Conservation (phyloP, 2,888 invertebrate species). For the Eremobia ochroleuca region DNA sequence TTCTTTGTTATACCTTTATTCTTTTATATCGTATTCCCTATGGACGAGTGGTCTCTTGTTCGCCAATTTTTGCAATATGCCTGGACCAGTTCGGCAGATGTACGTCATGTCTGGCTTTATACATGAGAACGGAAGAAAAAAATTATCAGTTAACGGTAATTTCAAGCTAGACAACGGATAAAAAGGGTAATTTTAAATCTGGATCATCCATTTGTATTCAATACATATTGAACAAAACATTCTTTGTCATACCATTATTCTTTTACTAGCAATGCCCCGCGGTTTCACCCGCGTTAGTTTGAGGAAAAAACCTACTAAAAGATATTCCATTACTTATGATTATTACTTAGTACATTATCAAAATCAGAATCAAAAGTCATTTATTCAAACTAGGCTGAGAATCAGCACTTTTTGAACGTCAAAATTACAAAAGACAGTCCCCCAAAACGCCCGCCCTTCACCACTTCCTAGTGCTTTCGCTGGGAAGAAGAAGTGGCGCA, state of each 20-base stretch:
- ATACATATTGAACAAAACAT: constrained; percentile 11
- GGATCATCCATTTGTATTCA: background rate
- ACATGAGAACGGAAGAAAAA: background rate
- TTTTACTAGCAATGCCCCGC: too few species aligned
- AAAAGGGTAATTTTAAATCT: constrained; percentile 1
- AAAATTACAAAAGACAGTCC: too few species aligned
- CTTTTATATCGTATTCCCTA: background rate
- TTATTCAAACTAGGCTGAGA: too few species aligned
- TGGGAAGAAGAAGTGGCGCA: too few species aligned
- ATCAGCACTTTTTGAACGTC: too few species aligned
- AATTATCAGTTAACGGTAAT: background rate
- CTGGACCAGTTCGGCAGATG: constrained; percentile 30
- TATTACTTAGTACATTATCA: too few species aligned
- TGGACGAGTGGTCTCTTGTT: constrained; percentile 6
- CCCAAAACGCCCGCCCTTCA: too few species aligned
- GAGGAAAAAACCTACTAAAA: too few species aligned
- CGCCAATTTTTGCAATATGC: constrained; percentile 6
- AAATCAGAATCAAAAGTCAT: too few species aligned
- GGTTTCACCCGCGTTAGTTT: too few species aligned
- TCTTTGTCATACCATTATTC: background rate
- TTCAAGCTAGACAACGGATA: background rate
- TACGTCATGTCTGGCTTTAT: constrained; percentile 5
- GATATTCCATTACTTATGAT: too few species aligned
- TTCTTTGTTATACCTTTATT: background rate
- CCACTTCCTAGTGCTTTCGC: too few species aligned